Evolutionary conservation across 2,797 vertebrate genomes (phyloP).

Genomic region (Takifugu ocellatus): DNA sequence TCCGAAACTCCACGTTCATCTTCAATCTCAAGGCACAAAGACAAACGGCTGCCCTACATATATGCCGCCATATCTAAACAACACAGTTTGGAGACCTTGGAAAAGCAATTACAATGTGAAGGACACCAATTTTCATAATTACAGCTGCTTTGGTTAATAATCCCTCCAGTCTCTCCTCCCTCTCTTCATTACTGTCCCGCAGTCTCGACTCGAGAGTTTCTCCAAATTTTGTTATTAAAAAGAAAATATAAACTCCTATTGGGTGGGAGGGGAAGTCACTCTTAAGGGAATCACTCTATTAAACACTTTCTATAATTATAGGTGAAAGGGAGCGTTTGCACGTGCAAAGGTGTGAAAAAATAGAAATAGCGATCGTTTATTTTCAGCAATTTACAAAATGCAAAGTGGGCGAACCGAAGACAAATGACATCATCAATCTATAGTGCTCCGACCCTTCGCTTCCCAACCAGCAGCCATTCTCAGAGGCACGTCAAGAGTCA

Average conservation of each 20-base stretch:
- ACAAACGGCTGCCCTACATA: background rate
- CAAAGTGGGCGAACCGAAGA: too few relatives aligned
- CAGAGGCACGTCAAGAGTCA: too few relatives aligned
- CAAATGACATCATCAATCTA: too few relatives aligned
- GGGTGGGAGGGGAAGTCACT: background rate
- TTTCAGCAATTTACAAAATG: too few relatives aligned
- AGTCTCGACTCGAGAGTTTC: constrained; percentile 33
- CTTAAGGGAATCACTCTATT: constrained; percentile 27
- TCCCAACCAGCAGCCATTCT: too few relatives aligned
- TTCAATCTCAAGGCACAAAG: constrained; percentile 6
- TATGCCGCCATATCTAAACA: constrained; percentile 11
- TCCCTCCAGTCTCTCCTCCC: constrained; percentile 5
- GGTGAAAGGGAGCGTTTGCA: too few relatives aligned
- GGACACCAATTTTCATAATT: constrained; percentile 40
- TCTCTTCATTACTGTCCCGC: constrained; percentile 26
- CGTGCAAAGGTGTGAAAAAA: too few relatives aligned
- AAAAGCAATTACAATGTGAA: constrained; percentile 23
- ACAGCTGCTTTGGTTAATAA: constrained; percentile 37
- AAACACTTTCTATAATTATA: constrained; percentile 1
- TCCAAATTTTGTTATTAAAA: constrained; percentile 25
- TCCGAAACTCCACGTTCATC: constrained; percentile 11
- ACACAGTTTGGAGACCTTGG: constrained; percentile 22
- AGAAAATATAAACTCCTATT: constrained; percentile 13
- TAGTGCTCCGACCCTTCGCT: too few relatives aligned
- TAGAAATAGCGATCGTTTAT: too few relatives aligned